These are phyloP conservation scores for Drosophila jambulina DNA, from an alignment of 1,140 invertebrate genomes.

Conservation along the genomic window DNA sequence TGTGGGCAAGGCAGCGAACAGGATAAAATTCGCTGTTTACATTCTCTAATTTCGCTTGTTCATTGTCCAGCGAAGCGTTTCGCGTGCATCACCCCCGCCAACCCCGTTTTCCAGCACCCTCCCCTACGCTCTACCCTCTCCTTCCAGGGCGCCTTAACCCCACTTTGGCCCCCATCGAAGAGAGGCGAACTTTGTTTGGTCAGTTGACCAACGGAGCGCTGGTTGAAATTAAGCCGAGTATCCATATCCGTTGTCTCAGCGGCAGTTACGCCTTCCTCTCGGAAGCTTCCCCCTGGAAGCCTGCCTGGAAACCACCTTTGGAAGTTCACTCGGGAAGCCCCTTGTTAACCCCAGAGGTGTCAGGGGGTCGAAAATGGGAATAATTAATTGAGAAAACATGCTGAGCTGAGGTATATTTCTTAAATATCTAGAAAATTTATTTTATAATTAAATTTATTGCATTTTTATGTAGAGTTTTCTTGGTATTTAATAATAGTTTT, in stretches of 20 bases:
- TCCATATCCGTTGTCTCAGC: constrained; percentile 53
- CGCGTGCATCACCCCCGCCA: constrained; percentile 46
- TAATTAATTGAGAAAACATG: background rate
- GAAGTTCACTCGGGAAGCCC: background rate
- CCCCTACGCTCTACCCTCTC: background rate
- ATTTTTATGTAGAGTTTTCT: background rate
- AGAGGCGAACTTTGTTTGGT: constrained; percentile 47
- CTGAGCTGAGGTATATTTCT: background rate
- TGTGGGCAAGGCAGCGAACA: constrained; percentile 68
- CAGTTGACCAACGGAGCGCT: constrained; percentile 63
- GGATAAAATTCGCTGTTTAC: constrained; percentile 83
- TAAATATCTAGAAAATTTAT: too few relatives aligned
- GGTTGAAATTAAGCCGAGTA: constrained; percentile 77
- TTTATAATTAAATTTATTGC: background rate
- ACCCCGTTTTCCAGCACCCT: background rate
- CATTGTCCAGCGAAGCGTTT: constrained; percentile 81
- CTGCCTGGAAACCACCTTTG: background rate
- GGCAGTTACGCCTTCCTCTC: constrained; percentile 7
- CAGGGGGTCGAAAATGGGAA: background rate
- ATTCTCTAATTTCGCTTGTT: constrained; percentile 84
- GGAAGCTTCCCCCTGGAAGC: background rate
- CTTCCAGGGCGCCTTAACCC: background rate
- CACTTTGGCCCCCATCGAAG: background rate
- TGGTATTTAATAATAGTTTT: background rate
- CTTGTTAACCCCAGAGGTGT: background rate